Evolutionary conservation across 2,797 vertebrate genomes (phyloP), one percentile per base, ranked within the genome.

Genomic region (Gymnopithys bicolor): DNA sequence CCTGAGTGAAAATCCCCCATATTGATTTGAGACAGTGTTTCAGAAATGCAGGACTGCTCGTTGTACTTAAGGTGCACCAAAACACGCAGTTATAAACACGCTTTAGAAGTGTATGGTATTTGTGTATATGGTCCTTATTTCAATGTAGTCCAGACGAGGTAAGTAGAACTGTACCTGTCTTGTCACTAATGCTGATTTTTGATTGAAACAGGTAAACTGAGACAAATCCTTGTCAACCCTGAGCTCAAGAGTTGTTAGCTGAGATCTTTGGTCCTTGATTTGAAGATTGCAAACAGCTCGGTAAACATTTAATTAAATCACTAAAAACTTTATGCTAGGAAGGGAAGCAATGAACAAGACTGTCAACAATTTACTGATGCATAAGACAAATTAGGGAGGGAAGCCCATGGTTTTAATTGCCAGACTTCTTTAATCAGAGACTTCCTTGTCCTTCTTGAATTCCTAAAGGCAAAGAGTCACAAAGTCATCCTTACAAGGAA

Each of bases 271-370:
- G 19, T 55, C 35, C 62, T 81, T 32, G 28, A 60, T 70, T 51
- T 76, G 75, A 77, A 60, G 49, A 45, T 25, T 68, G 23, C 33
- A 62, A 68, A 43, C 46, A 89, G 19, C 49, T 81, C n/a, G 35
- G 32, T 64, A 80, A 93, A 43, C 32, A 30, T n/a, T 53, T 66
- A 69, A 89, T 87, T 82, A 87, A 91, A 48, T 46, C 10, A 53
- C 30, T 24, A 16, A 56, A 83, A 39, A 10, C 17, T 80, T 74
- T 63, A 12, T 53, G 62, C 58, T 64, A 49, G 41, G 41, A 95
- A 80, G 60, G 63, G 46, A 92, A 89, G 51, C 30, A 35, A 17
- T 35, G 37, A 90, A 33, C 30, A 32, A 70, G 56, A 37, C 23
- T 89, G 33, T 62, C 32, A 81, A 78, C 39, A 69, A 48, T n/a